Base-by-base conservation (phyloP, 1,140 invertebrate genomes). In the Muscidifurax raptorellus region DNA sequence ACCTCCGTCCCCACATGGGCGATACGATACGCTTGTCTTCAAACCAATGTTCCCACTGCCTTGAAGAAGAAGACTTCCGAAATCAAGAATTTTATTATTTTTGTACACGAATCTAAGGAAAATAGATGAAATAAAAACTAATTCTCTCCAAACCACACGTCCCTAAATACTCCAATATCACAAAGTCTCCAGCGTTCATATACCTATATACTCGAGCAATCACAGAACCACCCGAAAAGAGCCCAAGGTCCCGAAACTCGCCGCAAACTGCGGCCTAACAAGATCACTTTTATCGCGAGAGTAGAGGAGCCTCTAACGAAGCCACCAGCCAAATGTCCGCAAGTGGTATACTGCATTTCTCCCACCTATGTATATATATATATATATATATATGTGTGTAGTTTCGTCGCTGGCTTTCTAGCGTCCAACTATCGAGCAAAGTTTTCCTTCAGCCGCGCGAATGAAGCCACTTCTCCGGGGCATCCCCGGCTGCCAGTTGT, bases 391-490 rank as follows among this genome's bases (percentile, higher is more conserved):
- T n/a, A n/a, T n/a, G 18, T 18, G 6, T 5, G 52, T 4, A 59
- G 15, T n/a, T n/a, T n/a, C 52, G 52, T 59, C 22, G 52, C 52
- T 59, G 22, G 52, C 52, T 59, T 59, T 59, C 44, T 59, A 18
- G 52, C 52, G 10, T 10, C 27, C 9, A 28, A 91, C 90, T 91
- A 91, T 91, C 90, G 90, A 89, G 87, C 88, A 88, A 89, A 90
- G 88, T 90, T 90, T 89, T 89, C 85, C 84, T 86, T 66, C 78
- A 30, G 32, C 71, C 32, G 32, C 71, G 28, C 27, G 30, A 72
- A 72, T 72, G 71, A 72, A 32, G 28, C 71, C 71, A 72, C 71
- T 72, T 72, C 28, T 36, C 27, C 71, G 71, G 71, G 28, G 32
- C 30, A 72, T n/a, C 52, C 18, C 2, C 22, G 22, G 9, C 59